These are phyloP conservation scores for Zoanthus sansibaricus DNA, from an alignment of 92 coral and sea anemone genomes.

Conservation along the genomic window DNA sequence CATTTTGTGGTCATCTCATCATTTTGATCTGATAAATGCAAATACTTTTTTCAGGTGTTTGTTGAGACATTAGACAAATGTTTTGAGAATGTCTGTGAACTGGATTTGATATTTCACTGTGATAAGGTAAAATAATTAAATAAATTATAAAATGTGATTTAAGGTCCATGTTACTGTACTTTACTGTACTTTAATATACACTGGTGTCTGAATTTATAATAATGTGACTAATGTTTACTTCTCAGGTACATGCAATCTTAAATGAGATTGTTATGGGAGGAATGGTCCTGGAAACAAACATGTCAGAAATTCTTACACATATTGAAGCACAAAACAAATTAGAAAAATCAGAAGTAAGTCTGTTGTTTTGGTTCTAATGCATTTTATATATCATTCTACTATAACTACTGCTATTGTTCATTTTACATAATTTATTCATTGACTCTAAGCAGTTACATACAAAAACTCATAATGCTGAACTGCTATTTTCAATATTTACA, in stretches of 20 bases:
- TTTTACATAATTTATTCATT: no score
- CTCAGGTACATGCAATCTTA: slow-evolving; percentile 89
- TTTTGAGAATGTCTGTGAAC: slow-evolving; percentile 98
- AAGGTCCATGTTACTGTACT: no score
- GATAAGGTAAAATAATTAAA: slow-evolving; percentile 76
- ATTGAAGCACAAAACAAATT: slow-evolving; percentile 94
- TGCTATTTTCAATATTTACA: no score
- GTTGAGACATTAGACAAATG: slow-evolving; percentile 98
- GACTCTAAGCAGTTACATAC: no score
- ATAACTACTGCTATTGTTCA: no score
- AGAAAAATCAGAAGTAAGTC: slow-evolving; percentile 96
- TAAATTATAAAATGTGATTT: not conserved
- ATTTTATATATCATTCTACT: no score
- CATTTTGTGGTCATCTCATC: no score
- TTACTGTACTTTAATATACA: no score
- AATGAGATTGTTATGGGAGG: slow-evolving; percentile 99
- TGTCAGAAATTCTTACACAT: slow-evolving; percentile 98
- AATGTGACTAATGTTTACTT: not conserved
- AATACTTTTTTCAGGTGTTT: slow-evolving; percentile 78
- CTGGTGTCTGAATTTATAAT: no score
- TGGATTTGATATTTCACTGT: slow-evolving; percentile 95
- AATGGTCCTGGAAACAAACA: slow-evolving; percentile 98
- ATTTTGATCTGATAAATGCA: no score
- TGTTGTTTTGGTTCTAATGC: not conserved
- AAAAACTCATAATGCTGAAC: no score